Base-by-base conservation (phyloP, 2,888 invertebrate genomes). In the Eupithecia centaureata region DNA sequence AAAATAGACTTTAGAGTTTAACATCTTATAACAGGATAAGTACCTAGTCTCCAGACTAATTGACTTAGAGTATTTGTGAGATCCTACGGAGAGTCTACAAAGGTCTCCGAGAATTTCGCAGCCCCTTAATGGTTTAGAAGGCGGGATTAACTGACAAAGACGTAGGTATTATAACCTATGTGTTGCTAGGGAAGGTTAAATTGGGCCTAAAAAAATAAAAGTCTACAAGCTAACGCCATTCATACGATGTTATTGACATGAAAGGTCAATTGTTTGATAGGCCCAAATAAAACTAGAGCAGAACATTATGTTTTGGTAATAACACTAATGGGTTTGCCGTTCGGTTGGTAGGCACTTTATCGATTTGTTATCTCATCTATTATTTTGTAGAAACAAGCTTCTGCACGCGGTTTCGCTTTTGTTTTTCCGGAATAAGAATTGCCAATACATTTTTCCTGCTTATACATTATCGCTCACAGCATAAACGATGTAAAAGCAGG, bases 201-300 rank as follows among this genome's bases (percentile, higher is more conserved):
- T 52, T 22, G 10, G 18, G 18, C 47, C 10, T 47, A 22, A 18
- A 4, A 22, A 47, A 47, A 47, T 47, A 47, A 47, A 18, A 2
- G 54, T 28, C 54, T 56, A 10, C 18, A 27, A 30, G 42, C 28
- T 28, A 52, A 54, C 54, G 28, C 56, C 32, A 18, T 12, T 12
- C 22, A 42, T 42, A 57, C 57, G 57, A 30, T 33, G 32, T 30
- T 33, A 22, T 57, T 33, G 57, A 33, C 32, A 57, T 57, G 18
- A 30, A 57, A 5, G 57, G 57, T 57, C 57, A 22, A 57, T 57
- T 57, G 57, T 32, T 57, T 57, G 32, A 57, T 33, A n/a, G 32
- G 30, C 10, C 32, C 30, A 15, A 8, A 35, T 28, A 63, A 33
- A 33, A 54, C 18, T 27, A 35, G 32, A 42, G 51, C 32, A 51